Evolutionary conservation across 2,113 vertebrate genomes (phyloP).

Genomic region (Oncorhynchus clarkii): DNA sequence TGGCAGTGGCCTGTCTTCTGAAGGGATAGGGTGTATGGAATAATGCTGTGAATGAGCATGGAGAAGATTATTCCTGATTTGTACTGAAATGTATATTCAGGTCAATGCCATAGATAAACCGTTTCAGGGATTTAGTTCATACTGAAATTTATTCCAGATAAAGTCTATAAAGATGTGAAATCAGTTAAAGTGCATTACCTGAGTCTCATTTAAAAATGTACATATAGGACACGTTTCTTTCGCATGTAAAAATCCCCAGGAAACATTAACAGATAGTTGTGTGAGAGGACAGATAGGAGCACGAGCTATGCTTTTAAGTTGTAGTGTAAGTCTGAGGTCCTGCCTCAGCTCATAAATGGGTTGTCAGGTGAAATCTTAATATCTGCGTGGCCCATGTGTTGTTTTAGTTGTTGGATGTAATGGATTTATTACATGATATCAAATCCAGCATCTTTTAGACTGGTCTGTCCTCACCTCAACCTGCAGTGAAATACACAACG

Average conservation of each 20-base stretch:
- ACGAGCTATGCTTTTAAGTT: conserved; percentile 35
- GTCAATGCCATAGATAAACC: background rate
- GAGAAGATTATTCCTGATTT: background rate
- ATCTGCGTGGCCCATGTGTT: conserved; percentile 41
- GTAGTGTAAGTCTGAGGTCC: conserved; percentile 36
- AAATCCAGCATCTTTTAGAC: conserved; percentile 14
- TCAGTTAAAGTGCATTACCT: conserved; percentile 25
- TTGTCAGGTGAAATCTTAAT: conserved; percentile 62
- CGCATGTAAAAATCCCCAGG: conserved; percentile 17
- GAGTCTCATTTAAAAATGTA: conserved; percentile 37
- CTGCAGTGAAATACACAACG: background rate
- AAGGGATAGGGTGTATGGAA: too few relatives aligned
- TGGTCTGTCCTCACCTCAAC: conserved; percentile 3
- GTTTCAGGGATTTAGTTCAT: background rate
- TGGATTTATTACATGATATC: conserved; percentile 53
- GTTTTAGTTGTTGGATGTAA: conserved; percentile 57
- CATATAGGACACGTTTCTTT: background rate
- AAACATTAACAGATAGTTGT: conserved; percentile 12
- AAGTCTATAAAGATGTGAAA: background rate
- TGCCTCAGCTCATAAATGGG: conserved; percentile 52
- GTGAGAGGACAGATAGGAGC: conserved; percentile 2
- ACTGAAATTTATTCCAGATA: too few relatives aligned
- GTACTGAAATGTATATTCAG: background rate
- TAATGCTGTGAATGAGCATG: background rate
- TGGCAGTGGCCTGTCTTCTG: background rate